These are phyloP conservation scores for Lethenteron camtschaticum DNA, from an alignment of 2,113 vertebrate species.

Conservation along the genomic window DNA sequence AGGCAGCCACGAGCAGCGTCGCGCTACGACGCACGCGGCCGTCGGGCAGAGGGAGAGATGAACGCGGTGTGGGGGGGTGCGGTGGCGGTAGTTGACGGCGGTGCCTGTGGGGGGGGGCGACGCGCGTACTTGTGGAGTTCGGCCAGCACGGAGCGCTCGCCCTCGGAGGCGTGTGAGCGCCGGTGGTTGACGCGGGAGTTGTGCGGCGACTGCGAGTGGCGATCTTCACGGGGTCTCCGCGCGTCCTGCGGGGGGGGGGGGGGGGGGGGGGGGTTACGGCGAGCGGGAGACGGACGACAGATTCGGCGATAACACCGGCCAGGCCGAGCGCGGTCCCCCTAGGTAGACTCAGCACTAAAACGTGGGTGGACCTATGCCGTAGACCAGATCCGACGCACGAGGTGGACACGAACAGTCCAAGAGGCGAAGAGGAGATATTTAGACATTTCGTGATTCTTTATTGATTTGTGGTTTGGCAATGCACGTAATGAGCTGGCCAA, in stretches of 20 bases:
- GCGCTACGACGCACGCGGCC: too few relatives aligned
- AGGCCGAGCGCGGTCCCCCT: background rate
- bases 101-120: too few relatives aligned
- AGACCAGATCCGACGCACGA: background rate
- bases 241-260: constrained; percentile 28
- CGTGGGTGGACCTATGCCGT: background rate
- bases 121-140: constrained; percentile 22
- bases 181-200: constrained; percentile 50
- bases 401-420: background rate
- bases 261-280: constrained; percentile 3
- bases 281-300: background rate
- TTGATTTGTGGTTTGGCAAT: too few relatives aligned
- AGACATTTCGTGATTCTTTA: background rate
- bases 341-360: background rate
- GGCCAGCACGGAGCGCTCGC: constrained; percentile 53
- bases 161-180: constrained; percentile 52
- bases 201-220: constrained; percentile 51
- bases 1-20: too few relatives aligned
- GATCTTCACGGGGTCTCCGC: constrained; percentile 51
- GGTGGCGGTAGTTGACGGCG: too few relatives aligned
- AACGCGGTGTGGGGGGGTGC: too few relatives aligned
- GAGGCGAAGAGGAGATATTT: background rate
- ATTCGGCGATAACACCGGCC: background rate
- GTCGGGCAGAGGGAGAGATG: too few relatives aligned
- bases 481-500: too few relatives aligned